These are phyloP conservation scores for Pristionchus arcanus DNA, from an alignment of 2,888 invertebrate genomes.

Conservation along the genomic window DNA sequence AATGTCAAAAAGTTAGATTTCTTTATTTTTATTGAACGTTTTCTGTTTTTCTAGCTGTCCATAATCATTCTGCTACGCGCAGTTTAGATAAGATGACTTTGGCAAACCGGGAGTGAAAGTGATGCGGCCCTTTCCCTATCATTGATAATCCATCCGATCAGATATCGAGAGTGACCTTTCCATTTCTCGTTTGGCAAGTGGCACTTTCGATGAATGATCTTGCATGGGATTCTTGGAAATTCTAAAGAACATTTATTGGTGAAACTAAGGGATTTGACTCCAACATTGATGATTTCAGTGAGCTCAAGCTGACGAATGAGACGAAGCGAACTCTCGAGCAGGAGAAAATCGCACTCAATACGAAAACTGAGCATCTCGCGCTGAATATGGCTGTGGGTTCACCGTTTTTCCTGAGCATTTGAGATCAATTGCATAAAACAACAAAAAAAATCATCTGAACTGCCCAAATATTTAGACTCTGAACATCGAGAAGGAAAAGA, in stretches of 20 bases:
- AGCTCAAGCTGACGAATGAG: slow-evolving; percentile 80
- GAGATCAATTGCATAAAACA: too few species aligned
- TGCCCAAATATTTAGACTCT: too few species aligned
- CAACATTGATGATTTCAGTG: slow-evolving; percentile 74
- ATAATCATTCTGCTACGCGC: neutral
- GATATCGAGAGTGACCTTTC: slow-evolving; percentile 40
- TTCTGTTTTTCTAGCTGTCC: neutral
- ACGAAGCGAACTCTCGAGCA: slow-evolving; percentile 79
- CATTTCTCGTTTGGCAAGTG: neutral
- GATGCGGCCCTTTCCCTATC: slow-evolving; percentile 19
- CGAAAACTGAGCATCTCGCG: slow-evolving; percentile 75
- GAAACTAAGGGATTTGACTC: neutral
- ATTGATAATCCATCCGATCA: slow-evolving; percentile 9
- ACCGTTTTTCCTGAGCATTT: too few species aligned
- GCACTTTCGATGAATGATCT: neutral
- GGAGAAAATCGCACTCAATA: slow-evolving; percentile 75
- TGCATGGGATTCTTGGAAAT: neutral
- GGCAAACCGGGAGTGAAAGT: neutral
- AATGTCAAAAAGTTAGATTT: slow-evolving; percentile 69
- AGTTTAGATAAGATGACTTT: neutral
- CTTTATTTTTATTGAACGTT: neutral
- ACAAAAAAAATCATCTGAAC: too few species aligned
- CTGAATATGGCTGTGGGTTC: slow-evolving; percentile 69
- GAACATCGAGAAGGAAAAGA: slow-evolving; percentile 80
- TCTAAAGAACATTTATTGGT: too few species aligned